Evolutionary conservation across 1,140 invertebrate species (phyloP), one percentile per base, ranked within the genome.

Genomic region (Probaryconus sp.): DNA sequence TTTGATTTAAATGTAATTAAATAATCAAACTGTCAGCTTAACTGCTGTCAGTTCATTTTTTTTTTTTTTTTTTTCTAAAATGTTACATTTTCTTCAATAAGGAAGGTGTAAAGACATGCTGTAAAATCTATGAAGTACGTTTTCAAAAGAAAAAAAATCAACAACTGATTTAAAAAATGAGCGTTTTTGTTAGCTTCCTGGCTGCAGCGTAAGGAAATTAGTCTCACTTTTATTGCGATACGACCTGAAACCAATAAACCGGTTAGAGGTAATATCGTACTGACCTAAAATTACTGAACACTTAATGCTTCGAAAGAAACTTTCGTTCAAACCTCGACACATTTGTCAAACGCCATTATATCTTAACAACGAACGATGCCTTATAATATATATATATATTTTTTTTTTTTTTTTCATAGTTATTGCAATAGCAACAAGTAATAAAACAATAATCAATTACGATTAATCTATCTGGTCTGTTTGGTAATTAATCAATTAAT

Each of bases 271-370:
- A 16, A 35, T 33, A 51, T 68, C 51, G 21, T 74, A 74, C 71
- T 74, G 71, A 68, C 71, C 71, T 68, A 63, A 63, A 67, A 58
- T 68, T 40, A 50, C 63, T 51, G 17, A 33, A 63, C 28, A 47
- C 4, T 61, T 55, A 37, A 48, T 20, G 16, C 47, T 7, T 48
- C 11, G 26, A 60, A 58, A 35, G 35, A 68, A 67, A 24, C 16
- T 45, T 53, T 61, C 21, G 18, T 50, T 69, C 47, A 20, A 24
- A 4, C 13, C 7, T 5, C 9, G 2, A 30, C 21, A 24, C 7
- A 24, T 24, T 24, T 31, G 11, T 30, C 20, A 55, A 47, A 63
- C 37, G 53, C 20, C 10, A 17, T 33, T 5, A 28, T 53, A 21
- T 48, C 42, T 56, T 51, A 56, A 55, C n/a, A 67, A 33, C 50